Evolutionary conservation across 2,888 invertebrate species (phyloP), one percentile per base, ranked within the genome.

Genomic region (Nemurella pictetii): DNA sequence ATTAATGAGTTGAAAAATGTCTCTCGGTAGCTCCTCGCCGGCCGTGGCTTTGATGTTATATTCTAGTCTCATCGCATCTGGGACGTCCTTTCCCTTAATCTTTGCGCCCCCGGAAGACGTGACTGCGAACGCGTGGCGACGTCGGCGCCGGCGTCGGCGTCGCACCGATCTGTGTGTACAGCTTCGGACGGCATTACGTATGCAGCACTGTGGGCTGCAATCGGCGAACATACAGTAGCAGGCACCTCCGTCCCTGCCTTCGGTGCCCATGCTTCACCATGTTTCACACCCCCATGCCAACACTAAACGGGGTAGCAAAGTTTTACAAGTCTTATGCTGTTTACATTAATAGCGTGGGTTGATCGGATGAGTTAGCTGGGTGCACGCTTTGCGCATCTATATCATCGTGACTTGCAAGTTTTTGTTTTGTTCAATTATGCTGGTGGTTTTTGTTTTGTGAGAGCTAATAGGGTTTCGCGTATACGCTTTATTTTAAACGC

Each of bases 21-120:
- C 73, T 82, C n/a, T n/a, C n/a, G n/a, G n/a, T n/a, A n/a, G 27
- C 20, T 26, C 78, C 77, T 80, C 32, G 29, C 75, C 80, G 73
- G 80, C 30, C 27, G 55, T 20, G 55, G 55, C 36, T 77, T 85
- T 83, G 72, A 83, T 83, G 83, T 83, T 55, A 83, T 80, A 85
- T 85, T 85, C 85, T 74, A 73, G 85, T 83, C 85, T 83, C 85
- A 83, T 83, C 83, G 77, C 55, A 35, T 26, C 74, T n/a, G 83
- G 77, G 83, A 83, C 78, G 83, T 83, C 83, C 85, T 85, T 36
- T 74, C 83, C 85, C 85, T 83, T 85, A 83, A 85, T 85, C 85
- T 85, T 80, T 80, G 85, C 74, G 35, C 80, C 83, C 32, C 73
- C 3, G 55, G 27, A 28, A 27, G 36, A 82, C 82, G 82, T 82